Evolutionary conservation across 64 coral and sea anemone species (phyloP).

Genomic region (Montipora sp.): DNA sequence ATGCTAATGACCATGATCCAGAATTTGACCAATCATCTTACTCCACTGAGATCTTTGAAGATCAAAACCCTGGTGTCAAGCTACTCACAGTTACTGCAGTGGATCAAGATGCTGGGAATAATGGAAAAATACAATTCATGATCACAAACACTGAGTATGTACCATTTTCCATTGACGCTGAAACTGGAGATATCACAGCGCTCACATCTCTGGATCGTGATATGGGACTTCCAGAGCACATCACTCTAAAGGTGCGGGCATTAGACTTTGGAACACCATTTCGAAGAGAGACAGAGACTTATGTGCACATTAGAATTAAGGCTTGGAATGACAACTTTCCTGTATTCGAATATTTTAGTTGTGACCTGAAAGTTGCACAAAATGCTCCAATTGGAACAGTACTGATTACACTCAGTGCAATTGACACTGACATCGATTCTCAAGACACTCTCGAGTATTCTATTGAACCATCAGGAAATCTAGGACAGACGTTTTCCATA

Average conservation of each 20-base stretch:
- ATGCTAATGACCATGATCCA: slow-evolving; percentile 95
- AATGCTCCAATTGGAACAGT: slow-evolving; percentile 70
- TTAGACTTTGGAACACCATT: slow-evolving; percentile 91
- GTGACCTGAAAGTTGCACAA: slow-evolving; percentile 62
- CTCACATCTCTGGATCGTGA: slow-evolving; percentile 77
- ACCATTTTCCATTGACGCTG: slow-evolving; percentile 81
- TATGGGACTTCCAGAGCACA: slow-evolving; percentile 76
- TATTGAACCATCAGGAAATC: slow-evolving; percentile 60
- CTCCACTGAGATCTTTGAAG: slow-evolving; percentile 72
- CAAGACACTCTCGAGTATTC: slow-evolving; percentile 9
- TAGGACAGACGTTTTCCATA: slow-evolving; percentile 64
- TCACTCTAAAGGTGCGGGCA: slow-evolving; percentile 82
- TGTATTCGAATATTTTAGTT: slow-evolving; percentile 80
- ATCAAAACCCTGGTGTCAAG: slow-evolving; percentile 63
- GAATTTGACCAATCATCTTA: slow-evolving; percentile 63
- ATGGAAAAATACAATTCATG: slow-evolving; percentile 76
- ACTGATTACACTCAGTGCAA: slow-evolving; percentile 67
- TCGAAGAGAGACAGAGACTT: slow-evolving; percentile 79
- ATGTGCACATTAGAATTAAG: slow-evolving; percentile 83
- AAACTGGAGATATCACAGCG: slow-evolving; percentile 82
- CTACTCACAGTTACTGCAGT: slow-evolving; percentile 74
- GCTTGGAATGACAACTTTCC: slow-evolving; percentile 88
- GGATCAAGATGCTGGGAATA: slow-evolving; percentile 77
- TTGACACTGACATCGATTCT: slow-evolving; percentile 86
- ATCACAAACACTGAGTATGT: slow-evolving; percentile 80